Evolutionary conservation across 1,140 invertebrate genomes (phyloP).

Genomic region (Goniozus legneri): DNA sequence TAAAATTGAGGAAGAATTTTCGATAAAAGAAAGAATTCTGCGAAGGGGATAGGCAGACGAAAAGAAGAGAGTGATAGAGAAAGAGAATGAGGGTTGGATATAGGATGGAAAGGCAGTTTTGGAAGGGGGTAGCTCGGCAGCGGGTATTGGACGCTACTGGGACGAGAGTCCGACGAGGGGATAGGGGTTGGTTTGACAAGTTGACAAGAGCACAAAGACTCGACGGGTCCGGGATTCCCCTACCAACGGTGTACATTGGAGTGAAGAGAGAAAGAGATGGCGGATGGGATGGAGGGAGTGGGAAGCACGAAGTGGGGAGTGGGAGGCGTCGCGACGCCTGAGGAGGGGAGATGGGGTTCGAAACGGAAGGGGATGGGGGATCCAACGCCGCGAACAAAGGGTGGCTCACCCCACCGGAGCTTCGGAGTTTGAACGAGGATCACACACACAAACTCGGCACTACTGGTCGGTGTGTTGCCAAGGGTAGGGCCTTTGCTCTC

Average conservation of each 20-base stretch:
- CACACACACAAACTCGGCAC: constrained; percentile 18
- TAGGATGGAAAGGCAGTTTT: neutral
- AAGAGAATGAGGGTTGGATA: neutral
- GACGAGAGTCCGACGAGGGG: constrained; percentile 14
- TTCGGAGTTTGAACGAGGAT: constrained; percentile 26
- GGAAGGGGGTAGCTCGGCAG: no score
- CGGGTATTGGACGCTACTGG: constrained; percentile 38
- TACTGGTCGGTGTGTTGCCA: neutral
- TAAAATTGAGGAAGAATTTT: no score
- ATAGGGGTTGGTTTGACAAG: constrained; percentile 52
- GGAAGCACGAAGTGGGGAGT: constrained; percentile 7
- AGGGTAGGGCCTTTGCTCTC: no score
- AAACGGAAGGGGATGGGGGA: constrained; percentile 14
- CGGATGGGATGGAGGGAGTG: neutral
- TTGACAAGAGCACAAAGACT: constrained; percentile 54
- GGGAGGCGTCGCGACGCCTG: constrained; percentile 47
- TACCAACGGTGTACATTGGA: constrained; percentile 8
- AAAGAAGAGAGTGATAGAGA: neutral
- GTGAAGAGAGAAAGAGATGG: constrained; percentile 5
- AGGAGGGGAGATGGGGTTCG: constrained; percentile 31
- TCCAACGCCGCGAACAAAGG: constrained; percentile 39
- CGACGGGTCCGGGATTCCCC: constrained; percentile 13
- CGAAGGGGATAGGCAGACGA: neutral
- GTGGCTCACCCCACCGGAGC: constrained; percentile 14
- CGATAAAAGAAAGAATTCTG: no score